A percentile compares a stretch with the other conserved stretches of the same genome.
These are phyloP conservation scores for Enteromius fasciolatus DNA, from an alignment of 2,797 vertebrate genomes.

Conservation along the genomic window DNA sequence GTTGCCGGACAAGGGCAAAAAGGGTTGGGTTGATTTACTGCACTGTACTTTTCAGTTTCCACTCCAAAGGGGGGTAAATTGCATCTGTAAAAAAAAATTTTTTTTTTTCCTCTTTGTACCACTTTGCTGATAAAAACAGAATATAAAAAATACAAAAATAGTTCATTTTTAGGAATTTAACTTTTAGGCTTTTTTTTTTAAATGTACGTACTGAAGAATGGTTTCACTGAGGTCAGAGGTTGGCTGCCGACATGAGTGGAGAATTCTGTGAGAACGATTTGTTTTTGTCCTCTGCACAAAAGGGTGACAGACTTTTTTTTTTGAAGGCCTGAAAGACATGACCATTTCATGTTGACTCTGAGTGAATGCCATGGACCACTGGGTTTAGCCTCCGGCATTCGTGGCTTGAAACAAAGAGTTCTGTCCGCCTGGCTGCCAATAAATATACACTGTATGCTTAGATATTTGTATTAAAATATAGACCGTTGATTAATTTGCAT, in stretches of 20 bases:
- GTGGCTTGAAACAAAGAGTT: slow-evolving; percentile 80
- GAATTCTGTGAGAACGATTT: slow-evolving; percentile 57
- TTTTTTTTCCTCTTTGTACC: neutral
- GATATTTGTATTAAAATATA: slow-evolving; percentile 11
- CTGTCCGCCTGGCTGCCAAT: slow-evolving; percentile 76
- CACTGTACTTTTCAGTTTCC: slow-evolving; percentile 34
- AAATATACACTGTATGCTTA: slow-evolving; percentile 62
- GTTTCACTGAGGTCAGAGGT: slow-evolving; percentile 44
- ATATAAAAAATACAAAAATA: neutral
- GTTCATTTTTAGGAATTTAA: neutral
- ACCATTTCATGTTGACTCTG: slow-evolving; percentile 77
- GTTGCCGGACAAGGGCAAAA: slow-evolving; percentile 74
- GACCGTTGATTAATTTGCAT: slow-evolving; percentile 5
- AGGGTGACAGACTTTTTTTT: slow-evolving; percentile 61
- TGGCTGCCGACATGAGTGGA: slow-evolving; percentile 52
- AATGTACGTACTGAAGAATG: slow-evolving; percentile 30
- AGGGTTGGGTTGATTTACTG: slow-evolving; percentile 63
- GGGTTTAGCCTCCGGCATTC: slow-evolving; percentile 79
- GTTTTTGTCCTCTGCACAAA: slow-evolving; percentile 61
- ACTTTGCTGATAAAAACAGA: neutral
- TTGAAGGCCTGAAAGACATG: slow-evolving; percentile 68
- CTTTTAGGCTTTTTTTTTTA: neutral
- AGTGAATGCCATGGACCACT: slow-evolving; percentile 81
- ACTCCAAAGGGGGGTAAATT: slow-evolving; percentile 24
- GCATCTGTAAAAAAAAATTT: slow-evolving; percentile 33